Conservation (phyloP, 2,113 vertebrate genomes). For the Calypte anna region DNA sequence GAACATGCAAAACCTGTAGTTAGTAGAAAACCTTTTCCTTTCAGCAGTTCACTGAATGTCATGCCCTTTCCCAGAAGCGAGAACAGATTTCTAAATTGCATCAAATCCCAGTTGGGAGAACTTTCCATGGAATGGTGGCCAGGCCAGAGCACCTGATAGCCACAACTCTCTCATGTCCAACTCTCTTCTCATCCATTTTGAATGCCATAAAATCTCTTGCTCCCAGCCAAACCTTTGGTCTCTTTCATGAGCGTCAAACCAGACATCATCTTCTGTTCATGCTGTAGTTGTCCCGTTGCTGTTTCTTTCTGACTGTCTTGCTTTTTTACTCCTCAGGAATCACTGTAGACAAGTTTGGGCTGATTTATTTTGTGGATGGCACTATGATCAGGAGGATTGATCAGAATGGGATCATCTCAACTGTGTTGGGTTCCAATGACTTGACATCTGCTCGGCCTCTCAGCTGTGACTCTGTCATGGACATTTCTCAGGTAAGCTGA, state of each 20-base stretch:
- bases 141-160: neutral
- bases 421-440: constrained; percentile 95
- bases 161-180: neutral
- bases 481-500: constrained; percentile 91
- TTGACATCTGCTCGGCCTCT: constrained; percentile 95
- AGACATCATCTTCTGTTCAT: neutral
- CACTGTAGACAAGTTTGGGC: constrained; percentile 93
- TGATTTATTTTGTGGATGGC: constrained; percentile 97
- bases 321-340: constrained; percentile 82
- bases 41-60: neutral
- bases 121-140: neutral
- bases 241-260: neutral
- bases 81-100: neutral
- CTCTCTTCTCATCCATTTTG: neutral
- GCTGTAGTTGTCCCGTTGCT: neutral
- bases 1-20: neutral
- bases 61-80: neutral
- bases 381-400: constrained; percentile 96
- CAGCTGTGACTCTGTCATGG: constrained; percentile 98
- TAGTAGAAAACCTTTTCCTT: neutral
- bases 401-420: constrained; percentile 97
- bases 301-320: neutral
- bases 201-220: neutral
- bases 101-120: neutral
- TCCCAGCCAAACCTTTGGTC: neutral